phyloP scores from a whole-genome alignment of 1,140 invertebrate genomes.

The Macrostomum lignano region DNA sequence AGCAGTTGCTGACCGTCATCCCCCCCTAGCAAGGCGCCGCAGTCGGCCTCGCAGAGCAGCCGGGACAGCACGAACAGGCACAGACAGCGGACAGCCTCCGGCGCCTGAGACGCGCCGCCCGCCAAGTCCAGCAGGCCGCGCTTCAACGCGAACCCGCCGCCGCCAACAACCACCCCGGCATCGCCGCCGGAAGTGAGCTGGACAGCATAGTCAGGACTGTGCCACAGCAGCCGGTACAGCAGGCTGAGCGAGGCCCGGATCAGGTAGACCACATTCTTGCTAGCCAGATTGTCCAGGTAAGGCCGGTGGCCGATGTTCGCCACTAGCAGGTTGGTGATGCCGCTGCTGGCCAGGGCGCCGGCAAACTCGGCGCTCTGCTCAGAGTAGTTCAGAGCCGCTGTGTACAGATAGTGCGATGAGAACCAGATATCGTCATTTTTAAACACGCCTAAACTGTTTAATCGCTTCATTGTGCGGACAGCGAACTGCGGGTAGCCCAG shows the following conservation, averaged over 20 bases:
- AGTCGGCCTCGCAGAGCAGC: no score
- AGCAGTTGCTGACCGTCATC: no score
- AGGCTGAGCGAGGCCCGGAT: constrained; percentile 19
- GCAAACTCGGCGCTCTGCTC: constrained; percentile 15
- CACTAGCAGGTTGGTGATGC: constrained; percentile 14
- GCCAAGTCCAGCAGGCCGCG: no score
- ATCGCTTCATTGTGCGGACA: constrained; percentile 15
- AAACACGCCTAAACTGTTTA: constrained; percentile 20
- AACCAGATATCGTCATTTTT: constrained; percentile 23
- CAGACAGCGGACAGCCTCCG: no score
- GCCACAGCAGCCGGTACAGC: no score
- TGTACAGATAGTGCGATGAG: constrained; percentile 18
- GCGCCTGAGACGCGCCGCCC: no score
- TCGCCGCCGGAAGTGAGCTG: no score
- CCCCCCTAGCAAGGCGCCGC: no score
- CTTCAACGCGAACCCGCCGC: no score
- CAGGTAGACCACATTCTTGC: constrained; percentile 20
- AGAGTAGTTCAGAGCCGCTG: constrained; percentile 18
- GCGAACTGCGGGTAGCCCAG: constrained; percentile 11
- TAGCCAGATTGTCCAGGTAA: constrained; percentile 15
- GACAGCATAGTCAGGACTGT: no score
- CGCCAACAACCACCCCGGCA: no score
- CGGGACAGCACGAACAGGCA: no score
- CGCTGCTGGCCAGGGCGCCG: constrained; percentile 14
- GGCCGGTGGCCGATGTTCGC: constrained; percentile 19